Conservation (phyloP, 2,113 vertebrate genomes). For the Camelus dromedarius region DNA sequence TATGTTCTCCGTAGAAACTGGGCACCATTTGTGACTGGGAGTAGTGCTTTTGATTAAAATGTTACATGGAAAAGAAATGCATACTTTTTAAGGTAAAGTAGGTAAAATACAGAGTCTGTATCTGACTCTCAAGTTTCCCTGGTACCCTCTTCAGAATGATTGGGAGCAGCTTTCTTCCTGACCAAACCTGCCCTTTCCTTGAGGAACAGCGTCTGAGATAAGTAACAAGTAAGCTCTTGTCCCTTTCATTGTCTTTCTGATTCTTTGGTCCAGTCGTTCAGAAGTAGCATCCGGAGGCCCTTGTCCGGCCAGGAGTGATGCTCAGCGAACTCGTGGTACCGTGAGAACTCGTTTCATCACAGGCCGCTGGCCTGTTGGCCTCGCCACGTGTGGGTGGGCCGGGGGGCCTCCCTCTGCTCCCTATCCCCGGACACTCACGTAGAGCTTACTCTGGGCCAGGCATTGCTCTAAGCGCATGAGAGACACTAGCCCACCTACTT, state of each 20-base stretch:
- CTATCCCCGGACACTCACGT: not conserved
- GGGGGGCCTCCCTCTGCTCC: no score
- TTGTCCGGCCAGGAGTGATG: fast-evolving
- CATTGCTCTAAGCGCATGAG: not conserved
- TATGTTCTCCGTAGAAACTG: not conserved
- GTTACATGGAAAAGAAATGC: not conserved
- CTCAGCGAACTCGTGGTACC: not conserved
- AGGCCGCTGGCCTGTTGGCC: no score
- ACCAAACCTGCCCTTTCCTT: not conserved
- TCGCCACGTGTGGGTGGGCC: no score
- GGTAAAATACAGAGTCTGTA: not conserved
- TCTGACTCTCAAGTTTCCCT: not conserved
- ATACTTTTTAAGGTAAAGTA: not conserved
- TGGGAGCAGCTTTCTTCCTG: not conserved
- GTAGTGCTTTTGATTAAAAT: not conserved
- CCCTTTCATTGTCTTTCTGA: not conserved
- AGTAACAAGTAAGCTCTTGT: not conserved
- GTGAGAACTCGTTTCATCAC: fast-evolving
- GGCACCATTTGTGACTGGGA: not conserved
- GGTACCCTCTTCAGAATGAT: not conserved
- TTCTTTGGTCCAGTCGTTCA: not conserved
- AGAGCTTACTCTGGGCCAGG: not conserved
- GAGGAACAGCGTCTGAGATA: not conserved
- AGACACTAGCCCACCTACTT: not conserved
- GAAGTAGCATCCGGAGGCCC: fast-evolving